Base-by-base conservation (phyloP, 2,888 invertebrate species). In the Pinctada fucata region DNA sequence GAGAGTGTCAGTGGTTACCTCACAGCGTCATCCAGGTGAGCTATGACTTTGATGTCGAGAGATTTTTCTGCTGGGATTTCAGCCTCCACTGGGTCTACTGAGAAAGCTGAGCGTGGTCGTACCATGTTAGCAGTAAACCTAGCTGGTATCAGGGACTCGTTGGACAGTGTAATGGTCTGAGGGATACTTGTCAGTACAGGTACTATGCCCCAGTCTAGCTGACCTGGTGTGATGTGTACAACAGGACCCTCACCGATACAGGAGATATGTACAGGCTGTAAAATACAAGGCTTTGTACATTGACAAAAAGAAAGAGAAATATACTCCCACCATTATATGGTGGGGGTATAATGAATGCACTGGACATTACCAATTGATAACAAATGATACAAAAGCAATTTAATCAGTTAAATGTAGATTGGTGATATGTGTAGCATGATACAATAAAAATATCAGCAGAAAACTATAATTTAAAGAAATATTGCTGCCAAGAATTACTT, bases 81-180 rank as follows among this genome's bases (percentile, higher is more conserved):
- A 31, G 92, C 92, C 71, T 88, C 85, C 4, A 76, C 72, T 47
- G 92, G 93, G 50, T 87, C 87, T 52, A 93, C 90, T 48, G 85
- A 83, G 88, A 91, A 93, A 13, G 90, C 90, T 58, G 91, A 89
- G 80, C 90, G 89, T 2, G 91, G 87, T 72, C 90, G 85, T 89
- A 94, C 94, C 93, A 95, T 90, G 68, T 92, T 91, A 2, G 94
- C 93, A 74, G 91, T 93, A 85, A 94, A 95, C 83, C 93, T 90
- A 0, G 96, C 95, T 70, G 93, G 90, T 65, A 96, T 95, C 0
- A 96, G 95, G 0, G 96, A 95, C 89, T 96, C 95, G 87, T 95
- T 96, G 77, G 94, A 94, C 0, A 96, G 89, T 0, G 93, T 93
- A 0, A 96, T 90, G 0, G 87, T 88, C 92, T 94, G 94, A 2